phyloP scores from a whole-genome alignment of 2,113 vertebrate species.

The Zootoca vivipara region DNA sequence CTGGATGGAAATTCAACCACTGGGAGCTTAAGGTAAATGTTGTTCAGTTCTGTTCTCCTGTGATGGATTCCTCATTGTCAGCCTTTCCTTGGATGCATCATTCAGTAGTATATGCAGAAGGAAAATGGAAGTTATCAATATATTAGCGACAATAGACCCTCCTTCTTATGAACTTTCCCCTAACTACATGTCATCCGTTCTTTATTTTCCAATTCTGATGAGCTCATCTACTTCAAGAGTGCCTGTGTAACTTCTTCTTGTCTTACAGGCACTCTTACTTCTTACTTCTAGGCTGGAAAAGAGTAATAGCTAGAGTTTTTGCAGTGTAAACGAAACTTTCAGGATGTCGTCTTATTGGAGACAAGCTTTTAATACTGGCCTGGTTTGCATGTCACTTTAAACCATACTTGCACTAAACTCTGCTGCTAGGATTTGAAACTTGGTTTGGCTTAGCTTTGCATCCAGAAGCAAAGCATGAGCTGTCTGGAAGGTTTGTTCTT shows the following conservation, averaged over 20 bases:
- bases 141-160: background rate
- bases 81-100: background rate
- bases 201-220: background rate
- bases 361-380: background rate
- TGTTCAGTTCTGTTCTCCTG: background rate
- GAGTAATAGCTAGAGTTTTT: background rate
- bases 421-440: too few species aligned
- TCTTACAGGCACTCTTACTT: too few species aligned
- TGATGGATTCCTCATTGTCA: background rate
- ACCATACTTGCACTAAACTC: too few species aligned
- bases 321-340: background rate
- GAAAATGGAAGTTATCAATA: background rate
- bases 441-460: too few species aligned
- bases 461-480: too few species aligned
- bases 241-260: too few species aligned
- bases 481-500: too few species aligned
- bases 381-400: too few species aligned
- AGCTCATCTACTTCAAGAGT: background rate
- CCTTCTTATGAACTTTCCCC: background rate
- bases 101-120: background rate
- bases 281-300: background rate
- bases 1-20: conserved; percentile 99
- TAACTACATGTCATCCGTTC: background rate
- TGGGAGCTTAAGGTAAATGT: conserved; percentile 94
- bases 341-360: background rate